Percentiles rank a stretch among this genome's conserved stretches.
phyloP scores from a whole-genome alignment of 2,113 vertebrate species.

The Hystrix cristata region DNA sequence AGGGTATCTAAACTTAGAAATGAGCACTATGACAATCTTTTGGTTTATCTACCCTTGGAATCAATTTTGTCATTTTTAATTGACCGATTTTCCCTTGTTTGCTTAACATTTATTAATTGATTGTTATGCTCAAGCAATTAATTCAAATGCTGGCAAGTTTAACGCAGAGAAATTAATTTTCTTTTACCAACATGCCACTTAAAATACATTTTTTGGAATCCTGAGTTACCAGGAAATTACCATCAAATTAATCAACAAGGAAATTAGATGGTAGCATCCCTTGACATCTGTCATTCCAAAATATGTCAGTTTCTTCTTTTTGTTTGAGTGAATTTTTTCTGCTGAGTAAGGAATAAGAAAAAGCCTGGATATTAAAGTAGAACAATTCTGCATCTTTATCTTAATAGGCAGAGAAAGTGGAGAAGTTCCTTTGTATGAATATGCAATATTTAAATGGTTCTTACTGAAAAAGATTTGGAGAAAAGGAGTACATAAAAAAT shows the following conservation, averaged over 20 bases:
- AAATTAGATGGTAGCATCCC: constrained; percentile 83
- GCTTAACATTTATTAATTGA: constrained; percentile 90
- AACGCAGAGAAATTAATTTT: constrained; percentile 88
- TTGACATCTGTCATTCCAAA: constrained; percentile 83
- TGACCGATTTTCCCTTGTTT: constrained; percentile 88
- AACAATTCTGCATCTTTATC: background rate
- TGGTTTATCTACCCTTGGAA: constrained; percentile 85
- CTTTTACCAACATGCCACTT: constrained; percentile 85
- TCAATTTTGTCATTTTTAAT: constrained; percentile 89
- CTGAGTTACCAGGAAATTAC: constrained; percentile 84
- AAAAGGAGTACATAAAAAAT: constrained; percentile 29
- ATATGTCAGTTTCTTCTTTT: constrained; percentile 75
- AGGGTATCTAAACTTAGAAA: constrained; percentile 71
- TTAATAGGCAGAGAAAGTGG: constrained; percentile 31
- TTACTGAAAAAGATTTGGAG: constrained; percentile 23
- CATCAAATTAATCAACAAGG: constrained; percentile 85
- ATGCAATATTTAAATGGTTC: constrained; percentile 14
- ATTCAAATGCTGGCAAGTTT: constrained; percentile 88
- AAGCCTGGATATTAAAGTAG: constrained; percentile 53
- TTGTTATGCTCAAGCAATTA: constrained; percentile 86
- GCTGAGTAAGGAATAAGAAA: constrained; percentile 73
- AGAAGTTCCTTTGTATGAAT: constrained; percentile 41
- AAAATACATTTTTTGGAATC: constrained; percentile 83
- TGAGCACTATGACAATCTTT: constrained; percentile 81
- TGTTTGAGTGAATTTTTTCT: constrained; percentile 70